phyloP scores from a whole-genome alignment of 1,140 invertebrate species.

The Pseudomyrmex gracilis region DNA sequence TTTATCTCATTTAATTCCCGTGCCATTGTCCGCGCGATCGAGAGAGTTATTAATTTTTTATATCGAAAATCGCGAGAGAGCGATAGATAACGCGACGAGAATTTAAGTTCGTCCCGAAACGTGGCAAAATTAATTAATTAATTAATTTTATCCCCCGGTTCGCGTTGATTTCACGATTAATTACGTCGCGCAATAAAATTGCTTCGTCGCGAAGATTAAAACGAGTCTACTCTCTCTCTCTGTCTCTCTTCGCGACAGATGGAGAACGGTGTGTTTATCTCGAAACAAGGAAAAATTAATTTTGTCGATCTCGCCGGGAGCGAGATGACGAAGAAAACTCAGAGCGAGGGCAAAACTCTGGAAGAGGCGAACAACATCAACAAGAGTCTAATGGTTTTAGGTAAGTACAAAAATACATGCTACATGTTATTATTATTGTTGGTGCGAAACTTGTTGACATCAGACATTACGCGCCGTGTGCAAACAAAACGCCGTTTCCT shows the following conservation, averaged over 20 bases:
- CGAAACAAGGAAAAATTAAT: constrained; percentile 96
- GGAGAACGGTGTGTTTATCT: constrained; percentile 93
- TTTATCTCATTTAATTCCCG: background rate
- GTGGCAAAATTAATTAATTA: too few species aligned
- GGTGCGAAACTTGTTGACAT: background rate
- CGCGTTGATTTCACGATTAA: too few species aligned
- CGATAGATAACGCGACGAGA: too few species aligned
- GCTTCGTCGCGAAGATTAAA: constrained; percentile 2
- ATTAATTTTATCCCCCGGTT: too few species aligned
- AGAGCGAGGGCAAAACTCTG: constrained; percentile 95
- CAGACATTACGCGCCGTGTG: background rate
- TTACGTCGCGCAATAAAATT: background rate
- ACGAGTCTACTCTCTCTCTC: background rate
- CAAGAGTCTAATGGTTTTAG: constrained; percentile 97
- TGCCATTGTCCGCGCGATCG: background rate
- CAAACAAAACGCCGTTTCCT: background rate
- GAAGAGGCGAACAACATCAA: constrained; percentile 98
- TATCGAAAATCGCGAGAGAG: too few species aligned
- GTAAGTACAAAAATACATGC: constrained; percentile 84
- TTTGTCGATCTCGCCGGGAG: constrained; percentile 98
- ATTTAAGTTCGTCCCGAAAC: too few species aligned
- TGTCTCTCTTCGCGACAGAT: constrained; percentile 69
- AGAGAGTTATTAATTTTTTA: too few species aligned
- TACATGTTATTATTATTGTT: background rate
- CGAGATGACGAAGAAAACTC: constrained; percentile 97